Evolutionary conservation across 1,140 invertebrate species (phyloP), one percentile per base, ranked within the genome.

Genomic region (Scaptomyza pallida): DNA sequence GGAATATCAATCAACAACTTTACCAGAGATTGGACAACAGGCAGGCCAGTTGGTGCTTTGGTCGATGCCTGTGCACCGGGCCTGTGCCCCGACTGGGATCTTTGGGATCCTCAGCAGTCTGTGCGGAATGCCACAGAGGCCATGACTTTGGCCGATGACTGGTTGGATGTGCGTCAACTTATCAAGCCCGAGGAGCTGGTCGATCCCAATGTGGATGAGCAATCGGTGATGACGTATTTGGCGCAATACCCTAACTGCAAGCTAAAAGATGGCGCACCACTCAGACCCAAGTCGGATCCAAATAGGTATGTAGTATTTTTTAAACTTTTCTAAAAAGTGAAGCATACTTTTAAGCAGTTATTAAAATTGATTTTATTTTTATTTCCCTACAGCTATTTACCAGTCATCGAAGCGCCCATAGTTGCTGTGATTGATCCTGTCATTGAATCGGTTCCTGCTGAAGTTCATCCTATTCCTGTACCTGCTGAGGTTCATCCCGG

Each of bases 211-310:
- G 95, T 98, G 54, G 97, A 99, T 91, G 98, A 99, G 89, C 94
- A 97, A 92, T 97, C 96, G 15, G 97, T 99, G 96, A 99, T 99
- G 97, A 99, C 97, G 0, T 99, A 98, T 90, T 92, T 99, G 57
- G 96, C 97, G 15, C 97, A 99, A 91, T 98, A 97, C 93, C 97
- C 97, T 21, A 96, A 95, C 89, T 96, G 97, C 12, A 97, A 97
- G 92, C 91, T 98, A 35, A 97, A 97, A 90, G 89, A 94, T 17
- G 95, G 95, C 52, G 97, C 97, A 10, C 97, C 97, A 2, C 77
- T 98, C 41, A 92, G 96, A 56, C 94, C 95, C 16, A 93, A 94
- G 76, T 95, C 95, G 9, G 97, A 97, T 93, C 95, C 96, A 6
- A 95, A 95, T 82, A 95, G 94, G 95, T 63, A 63, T 50, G 52